These are phyloP conservation scores for Oxycera nigricornis DNA, from an alignment of 2,888 invertebrate genomes.

Conservation along the genomic window DNA sequence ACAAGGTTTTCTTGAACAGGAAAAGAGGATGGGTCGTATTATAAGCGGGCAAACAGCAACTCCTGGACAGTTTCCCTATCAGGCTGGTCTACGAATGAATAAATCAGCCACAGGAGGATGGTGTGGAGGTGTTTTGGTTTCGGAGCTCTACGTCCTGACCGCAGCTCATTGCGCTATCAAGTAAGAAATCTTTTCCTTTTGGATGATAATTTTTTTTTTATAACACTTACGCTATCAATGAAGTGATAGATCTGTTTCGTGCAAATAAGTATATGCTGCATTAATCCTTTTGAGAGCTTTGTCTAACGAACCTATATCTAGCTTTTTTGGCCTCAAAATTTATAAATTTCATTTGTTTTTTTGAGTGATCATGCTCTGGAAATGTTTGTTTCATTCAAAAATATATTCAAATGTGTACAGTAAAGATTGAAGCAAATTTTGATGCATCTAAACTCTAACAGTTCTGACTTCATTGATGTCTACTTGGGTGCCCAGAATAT, in stretches of 20 bases:
- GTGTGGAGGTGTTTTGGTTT: conserved; percentile 42
- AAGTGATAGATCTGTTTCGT: too few relatives aligned
- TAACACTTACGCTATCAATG: too few relatives aligned
- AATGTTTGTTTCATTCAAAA: too few relatives aligned
- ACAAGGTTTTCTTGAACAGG: neutral
- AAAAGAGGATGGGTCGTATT: conserved; percentile 30
- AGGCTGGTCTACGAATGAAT: conserved; percentile 36
- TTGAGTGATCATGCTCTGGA: too few relatives aligned
- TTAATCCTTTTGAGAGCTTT: neutral
- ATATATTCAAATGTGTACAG: neutral
- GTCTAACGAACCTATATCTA: too few relatives aligned
- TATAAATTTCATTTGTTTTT: too few relatives aligned
- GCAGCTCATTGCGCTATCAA: conserved; percentile 42
- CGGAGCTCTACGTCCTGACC: conserved; percentile 35
- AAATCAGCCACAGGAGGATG: neutral
- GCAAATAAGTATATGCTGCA: neutral
- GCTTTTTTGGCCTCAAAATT: too few relatives aligned
- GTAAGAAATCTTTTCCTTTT: neutral
- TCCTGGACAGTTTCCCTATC: conserved; percentile 46
- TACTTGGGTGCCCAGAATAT: conserved; percentile 60
- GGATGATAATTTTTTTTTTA: neutral
- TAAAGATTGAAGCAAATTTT: neutral
- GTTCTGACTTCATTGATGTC: conserved; percentile 48
- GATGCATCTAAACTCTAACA: neutral
- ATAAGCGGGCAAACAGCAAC: conserved; percentile 42